Evolutionary conservation across 2,888 invertebrate species (phyloP), one percentile per base, ranked within the genome.

Genomic region (Pediacus dermestoides): DNA sequence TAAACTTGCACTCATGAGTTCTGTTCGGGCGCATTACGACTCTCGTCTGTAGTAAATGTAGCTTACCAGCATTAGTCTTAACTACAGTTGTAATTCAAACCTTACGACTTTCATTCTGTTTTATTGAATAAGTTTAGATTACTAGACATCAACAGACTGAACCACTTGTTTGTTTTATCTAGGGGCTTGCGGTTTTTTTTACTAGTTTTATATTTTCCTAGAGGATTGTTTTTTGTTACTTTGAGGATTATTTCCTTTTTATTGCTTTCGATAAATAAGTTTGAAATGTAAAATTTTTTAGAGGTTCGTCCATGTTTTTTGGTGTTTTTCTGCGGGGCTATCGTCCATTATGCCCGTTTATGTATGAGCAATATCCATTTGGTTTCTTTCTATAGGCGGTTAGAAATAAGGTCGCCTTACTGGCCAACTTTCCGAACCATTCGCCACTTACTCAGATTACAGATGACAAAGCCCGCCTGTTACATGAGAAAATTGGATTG

Each of bases 351-450:
- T 39, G 30, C 35, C 28, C 42, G 42, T 46, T 37, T 57, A 53
- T 55, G 57, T 57, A 57, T 52, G 57, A 51, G 56, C 58, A 57
- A 58, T 58, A 58, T 58, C 58, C 58, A 58, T 58, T 58, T 52
- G 46, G 52, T 47, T 53, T 49, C 50, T 34, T 12, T 39, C 8
- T 43, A 38, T 30, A 33, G 25, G 31, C 31, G 39, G 37, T 33
- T 32, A 26, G 13, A 25, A 18, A 10, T n/a, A 33, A 12, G 36
- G 36, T 33, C 39, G 40, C 46, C 49, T 50, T 46, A 35, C 46
- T 50, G 53, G 53, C 52, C 52, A 47, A 52, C 48, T 55, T 57
- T 58, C 57, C 53, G 44, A 56, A 58, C 57, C 60, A 55, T 57
- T 57, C 58, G 48, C 54, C 58, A 55, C 55, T 57, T 55, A 57